A percentile compares a stretch with the other conserved stretches of the same genome.
These are phyloP conservation scores for Patiria miniata DNA, from an alignment of 35 echinoderm and acorn worm species.

Conservation along the genomic window DNA sequence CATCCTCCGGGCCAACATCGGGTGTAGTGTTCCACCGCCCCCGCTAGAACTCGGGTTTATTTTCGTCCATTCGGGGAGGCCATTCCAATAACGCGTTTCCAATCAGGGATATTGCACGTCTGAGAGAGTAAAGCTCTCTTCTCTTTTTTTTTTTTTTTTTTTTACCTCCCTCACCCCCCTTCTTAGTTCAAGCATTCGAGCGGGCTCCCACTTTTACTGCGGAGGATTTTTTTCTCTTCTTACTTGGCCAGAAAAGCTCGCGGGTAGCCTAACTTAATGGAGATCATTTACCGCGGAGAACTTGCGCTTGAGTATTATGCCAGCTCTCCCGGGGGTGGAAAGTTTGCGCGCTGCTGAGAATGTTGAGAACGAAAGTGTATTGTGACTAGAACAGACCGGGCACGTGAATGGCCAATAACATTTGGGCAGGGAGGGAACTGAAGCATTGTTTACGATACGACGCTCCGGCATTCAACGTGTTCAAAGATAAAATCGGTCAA, in stretches of 20 bases:
- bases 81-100: constrained; percentile 22
- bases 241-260: not conserved
- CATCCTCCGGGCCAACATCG: constrained; percentile 12
- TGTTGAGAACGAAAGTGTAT: too few relatives aligned
- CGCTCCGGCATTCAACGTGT: too few relatives aligned
- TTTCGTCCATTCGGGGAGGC: constrained; percentile 11
- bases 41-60: not conserved
- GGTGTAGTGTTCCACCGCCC: constrained; percentile 2
- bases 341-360: too few relatives aligned
- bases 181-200: too few relatives aligned
- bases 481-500: too few relatives aligned
- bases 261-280: constrained; percentile 20
- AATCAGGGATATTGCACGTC: constrained; percentile 28
- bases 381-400: too few relatives aligned
- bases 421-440: too few relatives aligned
- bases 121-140: not conserved
- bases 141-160: not conserved
- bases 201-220: not conserved
- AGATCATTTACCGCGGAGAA: constrained; percentile 19
- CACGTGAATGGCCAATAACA: too few relatives aligned
- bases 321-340: too few relatives aligned
- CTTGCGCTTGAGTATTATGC: not conserved
- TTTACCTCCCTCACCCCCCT: not conserved
- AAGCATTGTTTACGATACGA: too few relatives aligned
- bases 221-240: not conserved